phyloP scores from a whole-genome alignment of 2,888 invertebrate genomes.

The Hirudinaria manillensis region DNA sequence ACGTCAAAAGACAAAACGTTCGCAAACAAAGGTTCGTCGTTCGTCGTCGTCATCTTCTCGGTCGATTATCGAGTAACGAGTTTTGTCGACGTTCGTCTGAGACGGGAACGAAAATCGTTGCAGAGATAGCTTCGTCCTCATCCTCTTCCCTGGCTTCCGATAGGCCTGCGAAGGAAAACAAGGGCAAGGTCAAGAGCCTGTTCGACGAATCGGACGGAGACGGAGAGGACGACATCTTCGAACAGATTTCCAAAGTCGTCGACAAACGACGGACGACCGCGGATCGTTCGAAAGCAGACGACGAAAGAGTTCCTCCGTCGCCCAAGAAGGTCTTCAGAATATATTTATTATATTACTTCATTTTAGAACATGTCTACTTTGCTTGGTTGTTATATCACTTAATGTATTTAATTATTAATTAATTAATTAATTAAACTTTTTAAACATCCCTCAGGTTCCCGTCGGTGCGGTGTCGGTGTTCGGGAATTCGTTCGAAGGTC shows the following conservation, averaged over 20 bases:
- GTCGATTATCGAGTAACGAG: no score
- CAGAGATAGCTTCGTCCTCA: neutral
- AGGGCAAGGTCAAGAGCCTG: constrained; percentile 3
- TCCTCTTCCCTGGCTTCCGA: neutral
- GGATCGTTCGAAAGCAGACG: neutral
- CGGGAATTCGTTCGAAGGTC: neutral
- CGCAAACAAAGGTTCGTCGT: no score
- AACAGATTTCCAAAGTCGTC: neutral
- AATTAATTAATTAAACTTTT: neutral
- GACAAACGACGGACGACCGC: neutral
- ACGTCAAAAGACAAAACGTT: no score
- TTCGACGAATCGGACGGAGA: constrained; percentile 19
- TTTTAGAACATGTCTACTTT: no score
- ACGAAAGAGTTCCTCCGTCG: neutral
- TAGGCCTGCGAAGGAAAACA: neutral
- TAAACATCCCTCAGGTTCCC: neutral
- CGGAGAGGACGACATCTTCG: constrained; percentile 10
- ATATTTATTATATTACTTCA: neutral
- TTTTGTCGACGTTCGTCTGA: no score
- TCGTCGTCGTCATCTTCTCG: no score
- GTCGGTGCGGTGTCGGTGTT: neutral
- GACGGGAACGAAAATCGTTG: no score
- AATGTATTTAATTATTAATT: no score
- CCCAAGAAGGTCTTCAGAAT: neutral
- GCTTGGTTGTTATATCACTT: no score